Evolutionary conservation across 1,140 invertebrate species (phyloP), one percentile per base, ranked within the genome.

Genomic region (Drosophila ogumai): DNA sequence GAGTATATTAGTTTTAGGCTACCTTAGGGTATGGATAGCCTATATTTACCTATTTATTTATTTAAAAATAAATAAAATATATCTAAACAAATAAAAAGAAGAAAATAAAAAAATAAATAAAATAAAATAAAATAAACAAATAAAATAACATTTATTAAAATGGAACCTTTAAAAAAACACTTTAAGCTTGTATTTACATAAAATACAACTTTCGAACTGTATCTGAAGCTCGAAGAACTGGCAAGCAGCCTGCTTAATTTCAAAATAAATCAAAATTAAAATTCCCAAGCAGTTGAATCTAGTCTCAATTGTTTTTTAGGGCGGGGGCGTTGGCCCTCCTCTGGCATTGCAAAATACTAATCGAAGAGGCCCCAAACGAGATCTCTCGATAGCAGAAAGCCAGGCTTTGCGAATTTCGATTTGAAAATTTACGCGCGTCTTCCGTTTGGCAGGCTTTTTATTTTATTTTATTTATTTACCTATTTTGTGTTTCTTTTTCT

Each of bases 391-490:
- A 66, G 71, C 60, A 1, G 22, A 54, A 75, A 69, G 47, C 57
- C 64, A 73, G 66, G 68, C 81, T 77, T 67, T 68, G 64, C 74
- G 47, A 61, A 64, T 43, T 54, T 50, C 52, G 52, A 67, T 82
- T 86, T 86, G 52, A 66, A 64, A 82, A 82, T 82, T 84, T 64
- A 67, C 28, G 69, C 79, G 79, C 82, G 82, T 79, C 82, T 75
- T 65, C 25, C 60, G 41, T 55, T 82, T 82, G 68, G 43, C 80
- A 82, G 61, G 34, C 19, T 22, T 36, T 61, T 60, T 40, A n/a
- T 71, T 63, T 72, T 80, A 40, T 34, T 54, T 32, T 46, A 41
- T 47, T 46, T 22, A 15, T 46, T 15, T 47, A 47, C 4, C 8
- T 25, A 46, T 9, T 47, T 25, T 47, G 22, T 9, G 60, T 44